Evolutionary conservation across 2,113 vertebrate species (phyloP).

Genomic region (Xerus inauris): DNA sequence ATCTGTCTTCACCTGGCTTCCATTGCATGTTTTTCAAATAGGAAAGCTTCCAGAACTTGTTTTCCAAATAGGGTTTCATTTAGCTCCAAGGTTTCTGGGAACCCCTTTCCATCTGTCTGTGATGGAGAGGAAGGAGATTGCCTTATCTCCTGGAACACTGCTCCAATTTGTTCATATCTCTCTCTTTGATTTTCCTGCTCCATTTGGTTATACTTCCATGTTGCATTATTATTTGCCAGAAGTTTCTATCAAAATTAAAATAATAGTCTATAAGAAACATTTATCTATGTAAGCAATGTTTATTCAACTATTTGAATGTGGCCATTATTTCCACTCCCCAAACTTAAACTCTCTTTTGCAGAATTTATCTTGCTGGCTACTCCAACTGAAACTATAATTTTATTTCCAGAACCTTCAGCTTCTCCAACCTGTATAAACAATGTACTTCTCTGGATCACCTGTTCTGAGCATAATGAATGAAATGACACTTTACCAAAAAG

Average conservation of each 20-base stretch:
- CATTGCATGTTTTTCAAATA: background rate
- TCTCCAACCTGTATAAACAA: background rate
- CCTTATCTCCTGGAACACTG: background rate
- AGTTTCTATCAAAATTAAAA: background rate
- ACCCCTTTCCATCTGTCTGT: background rate
- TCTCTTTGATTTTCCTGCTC: background rate
- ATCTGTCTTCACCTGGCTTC: background rate
- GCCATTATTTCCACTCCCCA: background rate
- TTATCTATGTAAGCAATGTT: background rate
- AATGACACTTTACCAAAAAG: background rate
- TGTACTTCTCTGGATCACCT: background rate
- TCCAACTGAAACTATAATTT: background rate
- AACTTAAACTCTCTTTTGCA: background rate
- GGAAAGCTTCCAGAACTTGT: no score
- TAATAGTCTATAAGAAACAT: background rate
- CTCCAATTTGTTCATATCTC: background rate
- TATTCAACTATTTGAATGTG: constrained; percentile 24
- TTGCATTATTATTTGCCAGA: background rate
- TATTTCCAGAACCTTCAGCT: background rate
- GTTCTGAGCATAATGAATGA: background rate
- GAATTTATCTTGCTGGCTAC: background rate
- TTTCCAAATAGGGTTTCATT: background rate
- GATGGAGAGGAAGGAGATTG: background rate
- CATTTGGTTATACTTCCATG: background rate
- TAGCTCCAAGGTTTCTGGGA: background rate